Evolutionary conservation across 2,113 vertebrate genomes (phyloP).

Genomic region (Muntiacus reevesi): DNA sequence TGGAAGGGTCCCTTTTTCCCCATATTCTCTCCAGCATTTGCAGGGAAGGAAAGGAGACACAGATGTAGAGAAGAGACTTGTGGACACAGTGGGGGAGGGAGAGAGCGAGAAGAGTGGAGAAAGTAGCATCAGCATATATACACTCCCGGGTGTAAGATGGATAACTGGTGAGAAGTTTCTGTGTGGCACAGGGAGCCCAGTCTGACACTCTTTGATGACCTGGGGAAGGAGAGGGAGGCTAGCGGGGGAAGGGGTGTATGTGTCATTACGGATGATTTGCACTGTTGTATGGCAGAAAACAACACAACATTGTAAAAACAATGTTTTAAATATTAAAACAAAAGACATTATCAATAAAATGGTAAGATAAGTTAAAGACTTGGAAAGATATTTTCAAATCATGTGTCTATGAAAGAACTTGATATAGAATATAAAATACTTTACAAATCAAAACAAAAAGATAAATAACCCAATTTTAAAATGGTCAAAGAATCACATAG

Average conservation of each 20-base stretch:
- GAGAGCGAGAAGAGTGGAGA: neutral
- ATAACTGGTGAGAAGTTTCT: neutral
- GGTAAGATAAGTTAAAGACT: neutral
- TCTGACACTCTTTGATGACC: neutral
- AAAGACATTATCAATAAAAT: neutral
- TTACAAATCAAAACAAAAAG: neutral
- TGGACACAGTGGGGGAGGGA: neutral
- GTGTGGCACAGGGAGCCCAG: neutral
- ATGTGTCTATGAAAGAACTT: neutral
- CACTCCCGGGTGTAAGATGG: accelerated
- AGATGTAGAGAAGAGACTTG: neutral
- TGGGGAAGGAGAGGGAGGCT: neutral
- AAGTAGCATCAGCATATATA: neutral
- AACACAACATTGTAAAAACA: neutral
- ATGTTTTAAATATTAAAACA: neutral
- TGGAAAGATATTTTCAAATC: neutral
- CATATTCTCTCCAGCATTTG: neutral
- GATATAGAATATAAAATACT: neutral
- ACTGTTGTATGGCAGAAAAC: neutral
- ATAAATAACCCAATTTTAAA: neutral
- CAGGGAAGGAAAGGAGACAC: neutral
- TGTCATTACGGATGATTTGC: neutral
- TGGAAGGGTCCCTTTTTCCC: neutral
- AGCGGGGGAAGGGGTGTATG: neutral
- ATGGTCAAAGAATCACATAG: neutral